Base-by-base conservation (phyloP, 2,888 invertebrate species). In the Agriopis leucophaearia region DNA sequence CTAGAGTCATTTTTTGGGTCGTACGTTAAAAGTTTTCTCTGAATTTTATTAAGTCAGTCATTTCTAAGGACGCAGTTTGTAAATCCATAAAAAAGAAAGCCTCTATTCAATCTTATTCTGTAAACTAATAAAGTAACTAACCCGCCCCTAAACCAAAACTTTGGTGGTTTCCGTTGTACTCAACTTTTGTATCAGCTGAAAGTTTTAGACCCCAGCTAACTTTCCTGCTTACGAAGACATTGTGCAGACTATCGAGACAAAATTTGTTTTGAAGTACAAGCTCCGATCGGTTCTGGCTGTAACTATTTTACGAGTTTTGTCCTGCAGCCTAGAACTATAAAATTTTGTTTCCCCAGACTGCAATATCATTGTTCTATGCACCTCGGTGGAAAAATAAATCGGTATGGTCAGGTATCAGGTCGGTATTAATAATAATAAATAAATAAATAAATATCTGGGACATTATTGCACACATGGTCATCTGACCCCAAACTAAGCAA, bases 271-370 rank as follows among this genome's bases (percentile, higher is more conserved):
- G 73, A 67, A 68, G 67, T 68, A 72, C 66, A 70, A 61, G 56
- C 74, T 81, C 76, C 76, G 80, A 84, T 83, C 83, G 82, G 81
- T 72, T 81, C 50, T 38, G 10, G 70, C 65, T 70, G 86, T 87
- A 86, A 89, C 88, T 83, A 86, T 89, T 91, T 91, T 90, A 91
- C 84, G 88, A 86, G 80, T 82, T n/a, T 80, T 78, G 84, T 85
- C 82, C 80, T 81, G 77, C 77, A 81, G 82, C 81, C 81, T 81
- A 83, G 82, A 75, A 73, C 64, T 60, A 66, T 68, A 72, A 69
- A 71, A 59, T 69, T 71, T 64, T 61, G 61, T 60, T 51, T 55
- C 64, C 47, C 35, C 13, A 69, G 68, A 64, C 56, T 56, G 50
- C 45, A 61, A 57, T 63, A 59, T 59, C 45, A 63, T 66, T 57